Conservation (phyloP, 2,797 vertebrate species). For the Bradypodion pumilum region DNA sequence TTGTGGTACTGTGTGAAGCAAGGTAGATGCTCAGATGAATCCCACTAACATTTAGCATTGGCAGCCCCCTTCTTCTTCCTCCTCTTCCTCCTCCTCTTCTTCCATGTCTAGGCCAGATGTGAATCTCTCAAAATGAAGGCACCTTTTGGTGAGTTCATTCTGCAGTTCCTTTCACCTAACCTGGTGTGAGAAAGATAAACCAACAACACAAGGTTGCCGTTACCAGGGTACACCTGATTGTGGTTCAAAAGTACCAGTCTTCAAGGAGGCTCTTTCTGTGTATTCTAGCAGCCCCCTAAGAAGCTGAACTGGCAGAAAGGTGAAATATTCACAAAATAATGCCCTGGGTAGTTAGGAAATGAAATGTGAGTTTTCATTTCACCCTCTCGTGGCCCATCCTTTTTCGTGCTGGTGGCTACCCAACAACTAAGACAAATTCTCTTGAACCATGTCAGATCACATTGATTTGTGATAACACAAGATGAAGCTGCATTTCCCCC, state of each 20-base stretch:
- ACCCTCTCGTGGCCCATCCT: neutral
- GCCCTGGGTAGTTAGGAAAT: neutral
- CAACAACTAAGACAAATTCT: neutral
- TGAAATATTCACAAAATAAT: neutral
- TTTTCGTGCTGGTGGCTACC: neutral
- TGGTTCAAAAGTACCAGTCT: too few species aligned
- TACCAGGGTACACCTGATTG: too few species aligned
- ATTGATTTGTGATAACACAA: neutral
- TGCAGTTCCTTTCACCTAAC: too few species aligned
- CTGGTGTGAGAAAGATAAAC: too few species aligned
- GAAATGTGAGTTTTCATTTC: neutral
- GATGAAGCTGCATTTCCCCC: neutral
- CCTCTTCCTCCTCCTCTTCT: too few species aligned
- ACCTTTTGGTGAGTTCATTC: too few species aligned
- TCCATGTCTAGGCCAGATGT: too few species aligned
- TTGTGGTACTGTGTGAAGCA: neutral
- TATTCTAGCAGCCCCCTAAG: too few species aligned
- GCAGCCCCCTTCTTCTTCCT: too few species aligned
- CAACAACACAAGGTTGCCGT: too few species aligned
- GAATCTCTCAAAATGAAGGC: too few species aligned
- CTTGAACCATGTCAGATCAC: neutral
- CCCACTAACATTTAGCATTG: neutral
- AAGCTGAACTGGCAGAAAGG: neutral
- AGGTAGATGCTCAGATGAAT: neutral
- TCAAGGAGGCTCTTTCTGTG: too few species aligned